These are phyloP conservation scores for Cynodonichthys magdalenae DNA, from an alignment of 2,797 vertebrate genomes.

Conservation along the genomic window DNA sequence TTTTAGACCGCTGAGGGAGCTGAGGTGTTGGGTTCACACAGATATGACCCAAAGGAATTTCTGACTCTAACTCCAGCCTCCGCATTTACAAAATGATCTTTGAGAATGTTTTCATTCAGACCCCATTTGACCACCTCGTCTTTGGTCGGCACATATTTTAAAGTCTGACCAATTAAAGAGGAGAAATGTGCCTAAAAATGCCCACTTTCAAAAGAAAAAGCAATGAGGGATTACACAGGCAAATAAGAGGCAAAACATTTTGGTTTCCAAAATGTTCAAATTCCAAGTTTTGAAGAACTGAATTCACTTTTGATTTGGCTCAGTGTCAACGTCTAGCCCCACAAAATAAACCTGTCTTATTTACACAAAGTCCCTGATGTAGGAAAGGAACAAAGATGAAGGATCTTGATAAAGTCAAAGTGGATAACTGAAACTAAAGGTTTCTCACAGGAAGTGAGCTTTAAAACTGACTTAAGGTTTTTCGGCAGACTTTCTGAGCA, in stretches of 20 bases:
- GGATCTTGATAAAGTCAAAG: conserved; percentile 42
- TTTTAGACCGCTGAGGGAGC: conserved; percentile 4
- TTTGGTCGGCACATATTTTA: conserved; percentile 1
- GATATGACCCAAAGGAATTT: conserved; percentile 39
- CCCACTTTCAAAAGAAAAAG: no score
- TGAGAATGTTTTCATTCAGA: conserved; percentile 37
- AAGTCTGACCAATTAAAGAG: background rate
- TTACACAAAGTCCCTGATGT: conserved; percentile 35
- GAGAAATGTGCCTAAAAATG: background rate
- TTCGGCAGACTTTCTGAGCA: background rate
- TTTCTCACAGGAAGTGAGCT: conserved; percentile 21
- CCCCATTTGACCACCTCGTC: conserved; percentile 17
- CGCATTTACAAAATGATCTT: conserved; percentile 27
- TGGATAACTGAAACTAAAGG: conserved; percentile 7
- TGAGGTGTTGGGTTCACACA: conserved; percentile 31
- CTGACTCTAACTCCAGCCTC: conserved; percentile 16
- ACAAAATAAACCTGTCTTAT: conserved; percentile 14
- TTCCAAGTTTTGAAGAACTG: background rate
- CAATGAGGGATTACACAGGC: no score
- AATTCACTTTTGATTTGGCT: conserved; percentile 13
- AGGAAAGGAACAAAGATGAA: conserved; percentile 37
- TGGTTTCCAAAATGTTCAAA: no score
- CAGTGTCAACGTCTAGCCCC: conserved; percentile 43
- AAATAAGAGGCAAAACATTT: no score
- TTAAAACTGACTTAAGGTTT: conserved; percentile 2